Evolutionary conservation across 2,888 invertebrate genomes (phyloP).

Genomic region (Drosophila ustulata): DNA sequence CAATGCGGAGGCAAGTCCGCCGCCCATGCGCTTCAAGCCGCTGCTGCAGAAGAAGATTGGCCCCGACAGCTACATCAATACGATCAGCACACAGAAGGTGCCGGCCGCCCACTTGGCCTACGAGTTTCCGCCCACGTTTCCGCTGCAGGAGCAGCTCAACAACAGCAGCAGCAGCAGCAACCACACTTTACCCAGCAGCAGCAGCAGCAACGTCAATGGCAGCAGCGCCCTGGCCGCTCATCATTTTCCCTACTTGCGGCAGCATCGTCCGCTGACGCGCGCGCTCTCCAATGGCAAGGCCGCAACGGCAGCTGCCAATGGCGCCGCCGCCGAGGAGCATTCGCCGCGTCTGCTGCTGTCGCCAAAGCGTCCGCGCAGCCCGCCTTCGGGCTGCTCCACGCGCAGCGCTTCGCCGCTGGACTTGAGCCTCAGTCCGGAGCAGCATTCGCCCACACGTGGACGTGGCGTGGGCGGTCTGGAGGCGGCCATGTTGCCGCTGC

Average conservation of each 20-base stretch:
- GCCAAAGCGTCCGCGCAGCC: conserved; percentile 82
- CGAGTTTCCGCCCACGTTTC: conserved; percentile 83
- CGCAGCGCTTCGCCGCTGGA: conserved; percentile 85
- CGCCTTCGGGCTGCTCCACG: conserved; percentile 85
- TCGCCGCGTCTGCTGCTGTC: conserved; percentile 80
- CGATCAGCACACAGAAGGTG: conserved; percentile 85
- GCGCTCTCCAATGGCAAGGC: conserved; percentile 87
- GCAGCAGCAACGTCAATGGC: conserved; percentile 13
- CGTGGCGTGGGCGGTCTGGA: conserved; percentile 68
- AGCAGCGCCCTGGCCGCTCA: conserved; percentile 34
- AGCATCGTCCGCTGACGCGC: conserved; percentile 90
- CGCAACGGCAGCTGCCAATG: conserved; percentile 12
- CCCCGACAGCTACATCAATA: conserved; percentile 90
- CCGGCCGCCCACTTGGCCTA: conserved; percentile 84
- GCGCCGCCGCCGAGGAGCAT: conserved; percentile 26
- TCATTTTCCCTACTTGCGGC: conserved; percentile 80
- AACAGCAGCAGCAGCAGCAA: conserved; percentile 12
- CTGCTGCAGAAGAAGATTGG: conserved; percentile 89
- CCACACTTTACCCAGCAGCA: conserved; percentile 5
- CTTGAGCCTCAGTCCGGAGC: conserved; percentile 73
- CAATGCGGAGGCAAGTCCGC: conserved; percentile 59
- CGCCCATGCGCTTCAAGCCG: conserved; percentile 86
- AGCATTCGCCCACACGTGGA: conserved; percentile 71
- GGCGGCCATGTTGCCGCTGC: conserved; percentile 17
- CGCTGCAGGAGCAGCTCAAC: conserved; percentile 62